Conservation (phyloP, 2,888 invertebrate genomes). For the Odontothrips loti region DNA sequence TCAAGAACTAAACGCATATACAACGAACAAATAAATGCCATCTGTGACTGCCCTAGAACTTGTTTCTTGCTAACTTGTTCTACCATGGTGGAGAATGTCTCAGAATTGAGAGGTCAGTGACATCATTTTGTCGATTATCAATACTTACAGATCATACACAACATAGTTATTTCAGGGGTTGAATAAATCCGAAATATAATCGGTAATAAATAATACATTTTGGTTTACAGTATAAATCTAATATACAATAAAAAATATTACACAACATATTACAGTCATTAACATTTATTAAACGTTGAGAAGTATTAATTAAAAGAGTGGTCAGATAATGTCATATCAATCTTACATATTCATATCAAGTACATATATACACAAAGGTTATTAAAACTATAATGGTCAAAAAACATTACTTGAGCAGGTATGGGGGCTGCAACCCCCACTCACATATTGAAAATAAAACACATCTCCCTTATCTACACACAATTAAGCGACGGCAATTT, state of each 20-base stretch:
- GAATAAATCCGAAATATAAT: background rate
- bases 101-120: too few relatives aligned
- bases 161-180: too few relatives aligned
- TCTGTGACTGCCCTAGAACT: too few relatives aligned
- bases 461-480: background rate
- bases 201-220: constrained; percentile 5
- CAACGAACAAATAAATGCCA: too few relatives aligned
- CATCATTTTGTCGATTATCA: too few relatives aligned
- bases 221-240: background rate
- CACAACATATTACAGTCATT: background rate
- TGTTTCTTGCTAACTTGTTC: too few relatives aligned
- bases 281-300: background rate
- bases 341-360: background rate
- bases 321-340: too few relatives aligned
- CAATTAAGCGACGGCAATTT: background rate
- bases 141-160: too few relatives aligned
- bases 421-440: background rate
- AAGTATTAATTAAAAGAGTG: too few relatives aligned
- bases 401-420: constrained; percentile 1
- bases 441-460: background rate
- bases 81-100: too few relatives aligned
- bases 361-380: background rate
- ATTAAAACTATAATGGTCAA: constrained; percentile 6
- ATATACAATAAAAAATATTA: background rate
- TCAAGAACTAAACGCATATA: too few relatives aligned